Evolutionary conservation across 53 echinoderm and acorn worm species (phyloP), one percentile per base, ranked within the genome.

Genomic region (Antedon mediterranea): DNA sequence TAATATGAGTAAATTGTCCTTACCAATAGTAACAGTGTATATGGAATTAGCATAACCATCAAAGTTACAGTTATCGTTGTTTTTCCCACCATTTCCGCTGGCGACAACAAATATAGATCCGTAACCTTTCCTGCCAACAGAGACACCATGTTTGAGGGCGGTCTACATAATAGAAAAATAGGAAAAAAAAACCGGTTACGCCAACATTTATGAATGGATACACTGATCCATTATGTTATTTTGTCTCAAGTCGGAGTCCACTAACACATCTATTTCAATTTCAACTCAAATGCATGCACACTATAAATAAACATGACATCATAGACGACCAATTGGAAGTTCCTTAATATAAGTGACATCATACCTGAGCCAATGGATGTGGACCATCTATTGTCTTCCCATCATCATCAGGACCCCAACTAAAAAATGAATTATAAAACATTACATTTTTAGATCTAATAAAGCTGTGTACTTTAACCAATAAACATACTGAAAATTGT

Each of bases 341-440:
- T n/a, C n/a, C n/a, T n/a, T n/a, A n/a, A n/a, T n/a, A n/a, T n/a
- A n/a, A n/a, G n/a, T n/a, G n/a, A 57, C 23, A 57, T 43, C 80
- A 72, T 41, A 90, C 90, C 87, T 88, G 86, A 30, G 94, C 94
- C 4, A 94, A 82, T 30, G 91, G 89, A 74, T 91, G 94, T 11
- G 93, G 93, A 0, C 91, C 94, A 71, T 91, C 91, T 0, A 94
- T 89, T 2, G 94, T 94, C 79, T 94, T 90, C 6, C 94, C 94
- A 74, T 94, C 94, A 85, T 94, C 94, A 82, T 94, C 94, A 0
- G 94, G 94, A 73, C 94, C 94, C 94, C 94, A 94, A 77, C 94
- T 94, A 79, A 3, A 44, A 73, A 78, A 29, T 28, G 34, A 32
- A 87, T 37, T 6, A 37, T 6, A 37, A 4, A 37, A 37, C 37